Evolutionary conservation across 2,113 vertebrate genomes (phyloP).

Genomic region (Chaetorhynchus papuensis): DNA sequence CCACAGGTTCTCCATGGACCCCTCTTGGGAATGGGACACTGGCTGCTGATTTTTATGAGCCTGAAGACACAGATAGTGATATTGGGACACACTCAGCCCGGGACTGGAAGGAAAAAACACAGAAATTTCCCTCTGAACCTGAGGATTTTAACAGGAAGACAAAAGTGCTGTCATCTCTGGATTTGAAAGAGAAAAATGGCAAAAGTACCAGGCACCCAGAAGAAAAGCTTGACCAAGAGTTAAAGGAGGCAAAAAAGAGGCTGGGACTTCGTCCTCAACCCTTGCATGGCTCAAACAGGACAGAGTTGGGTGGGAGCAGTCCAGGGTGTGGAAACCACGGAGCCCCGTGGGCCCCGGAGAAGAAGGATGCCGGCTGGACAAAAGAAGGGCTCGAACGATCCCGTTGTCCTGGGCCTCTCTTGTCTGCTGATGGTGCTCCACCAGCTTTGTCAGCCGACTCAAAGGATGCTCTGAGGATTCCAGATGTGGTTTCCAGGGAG

Average conservation of each 20-base stretch:
- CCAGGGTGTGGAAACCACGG: neutral
- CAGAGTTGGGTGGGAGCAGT: neutral
- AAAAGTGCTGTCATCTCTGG: neutral
- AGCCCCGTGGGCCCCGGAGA: neutral
- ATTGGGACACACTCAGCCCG: neutral
- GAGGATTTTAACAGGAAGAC: neutral
- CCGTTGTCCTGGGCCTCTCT: neutral
- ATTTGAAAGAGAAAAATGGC: neutral
- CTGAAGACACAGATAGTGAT: neutral
- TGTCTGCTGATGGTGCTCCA: neutral
- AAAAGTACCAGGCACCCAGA: neutral
- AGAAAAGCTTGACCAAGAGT: neutral
- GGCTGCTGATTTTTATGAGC: neutral
- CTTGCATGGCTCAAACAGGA: neutral
- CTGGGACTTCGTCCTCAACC: neutral
- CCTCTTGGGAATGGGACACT: neutral
- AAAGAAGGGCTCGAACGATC: neutral
- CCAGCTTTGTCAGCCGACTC: neutral
- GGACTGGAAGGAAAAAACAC: neutral
- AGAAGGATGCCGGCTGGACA: neutral
- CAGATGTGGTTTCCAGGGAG: neutral
- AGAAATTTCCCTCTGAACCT: neutral
- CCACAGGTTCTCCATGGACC: neutral
- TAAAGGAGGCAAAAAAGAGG: conserved; percentile 30
- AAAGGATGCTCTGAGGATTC: neutral